Evolutionary conservation across 2,888 invertebrate genomes (phyloP).

Genomic region (Drosophila stalkeri): DNA sequence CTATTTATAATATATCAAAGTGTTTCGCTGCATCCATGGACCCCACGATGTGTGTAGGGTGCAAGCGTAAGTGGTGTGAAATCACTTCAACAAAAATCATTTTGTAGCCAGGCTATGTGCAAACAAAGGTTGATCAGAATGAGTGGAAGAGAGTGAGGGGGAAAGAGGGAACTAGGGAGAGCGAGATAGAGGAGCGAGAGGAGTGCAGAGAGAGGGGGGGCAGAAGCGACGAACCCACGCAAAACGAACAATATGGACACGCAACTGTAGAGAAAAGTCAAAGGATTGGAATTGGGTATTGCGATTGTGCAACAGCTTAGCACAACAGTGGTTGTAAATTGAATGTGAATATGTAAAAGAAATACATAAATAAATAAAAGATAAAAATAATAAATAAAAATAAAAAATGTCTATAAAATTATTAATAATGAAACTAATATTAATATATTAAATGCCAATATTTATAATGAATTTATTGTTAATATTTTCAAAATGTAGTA

Average conservation of each 20-base stretch:
- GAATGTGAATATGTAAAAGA: too few relatives aligned
- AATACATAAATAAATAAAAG: too few relatives aligned
- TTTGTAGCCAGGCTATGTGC: slow-evolving; percentile 41
- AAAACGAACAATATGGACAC: slow-evolving; percentile 57
- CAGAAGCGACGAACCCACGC: slow-evolving; percentile 37
- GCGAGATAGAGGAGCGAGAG: not conserved
- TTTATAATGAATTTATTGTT: not conserved
- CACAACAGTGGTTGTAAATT: slow-evolving; percentile 21
- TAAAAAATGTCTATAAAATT: not conserved
- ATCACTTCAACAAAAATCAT: slow-evolving; percentile 59
- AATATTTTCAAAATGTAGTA: not conserved
- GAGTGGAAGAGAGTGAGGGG: not conserved
- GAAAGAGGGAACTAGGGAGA: not conserved
- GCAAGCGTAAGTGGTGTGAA: slow-evolving; percentile 57
- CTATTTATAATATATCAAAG: not conserved
- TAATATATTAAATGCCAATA: not conserved
- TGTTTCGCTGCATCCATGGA: slow-evolving; percentile 18
- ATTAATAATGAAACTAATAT: not conserved
- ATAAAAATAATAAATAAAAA: too few relatives aligned
- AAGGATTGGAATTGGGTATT: slow-evolving; percentile 37
- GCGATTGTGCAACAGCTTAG: slow-evolving; percentile 44
- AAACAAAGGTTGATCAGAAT: slow-evolving; percentile 51
- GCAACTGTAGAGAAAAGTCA: slow-evolving; percentile 49
- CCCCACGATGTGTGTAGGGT: slow-evolving; percentile 24
- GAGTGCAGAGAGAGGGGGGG: not conserved